Evolutionary conservation across 2,113 vertebrate species (phyloP).

Genomic region (Scalopus aquaticus): DNA sequence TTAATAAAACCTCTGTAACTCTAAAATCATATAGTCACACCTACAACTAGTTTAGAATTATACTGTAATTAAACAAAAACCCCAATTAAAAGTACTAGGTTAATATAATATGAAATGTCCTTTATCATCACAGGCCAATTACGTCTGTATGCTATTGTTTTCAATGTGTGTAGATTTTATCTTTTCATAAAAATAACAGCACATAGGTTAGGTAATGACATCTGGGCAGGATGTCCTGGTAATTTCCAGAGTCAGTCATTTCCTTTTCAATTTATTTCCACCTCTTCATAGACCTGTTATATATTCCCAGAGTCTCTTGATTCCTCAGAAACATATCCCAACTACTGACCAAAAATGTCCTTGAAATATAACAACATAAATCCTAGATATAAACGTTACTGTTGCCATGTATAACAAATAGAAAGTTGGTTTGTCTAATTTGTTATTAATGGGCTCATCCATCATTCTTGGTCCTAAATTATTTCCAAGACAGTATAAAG

Average conservation of each 20-base stretch:
- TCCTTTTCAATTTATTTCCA: conserved; percentile 64
- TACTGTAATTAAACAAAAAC: conserved; percentile 49
- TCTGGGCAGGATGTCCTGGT: conserved; percentile 70
- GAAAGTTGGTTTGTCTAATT: not conserved
- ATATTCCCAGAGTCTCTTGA: not conserved
- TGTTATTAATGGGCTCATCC: not conserved
- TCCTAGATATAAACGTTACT: not conserved
- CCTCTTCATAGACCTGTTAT: not conserved
- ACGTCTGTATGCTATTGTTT: conserved; percentile 51
- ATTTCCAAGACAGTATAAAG: not conserved
- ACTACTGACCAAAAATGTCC: not conserved
- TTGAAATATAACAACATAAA: not conserved
- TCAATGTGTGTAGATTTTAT: conserved; percentile 67
- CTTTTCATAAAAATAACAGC: conserved; percentile 72
- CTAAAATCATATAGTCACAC: not conserved
- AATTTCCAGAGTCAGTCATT: conserved; percentile 71
- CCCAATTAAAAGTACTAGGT: conserved; percentile 42
- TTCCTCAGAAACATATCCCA: not conserved
- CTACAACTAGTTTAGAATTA: not conserved
- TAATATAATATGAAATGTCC: not conserved
- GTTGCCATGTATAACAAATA: not conserved
- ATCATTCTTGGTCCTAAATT: not conserved
- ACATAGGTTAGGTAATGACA: conserved; percentile 67
- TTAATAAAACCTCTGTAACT: not conserved
- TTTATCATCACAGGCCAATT: conserved; percentile 43